phyloP scores from a whole-genome alignment of 2,113 vertebrate genomes.

The Thomomys bottae region DNA sequence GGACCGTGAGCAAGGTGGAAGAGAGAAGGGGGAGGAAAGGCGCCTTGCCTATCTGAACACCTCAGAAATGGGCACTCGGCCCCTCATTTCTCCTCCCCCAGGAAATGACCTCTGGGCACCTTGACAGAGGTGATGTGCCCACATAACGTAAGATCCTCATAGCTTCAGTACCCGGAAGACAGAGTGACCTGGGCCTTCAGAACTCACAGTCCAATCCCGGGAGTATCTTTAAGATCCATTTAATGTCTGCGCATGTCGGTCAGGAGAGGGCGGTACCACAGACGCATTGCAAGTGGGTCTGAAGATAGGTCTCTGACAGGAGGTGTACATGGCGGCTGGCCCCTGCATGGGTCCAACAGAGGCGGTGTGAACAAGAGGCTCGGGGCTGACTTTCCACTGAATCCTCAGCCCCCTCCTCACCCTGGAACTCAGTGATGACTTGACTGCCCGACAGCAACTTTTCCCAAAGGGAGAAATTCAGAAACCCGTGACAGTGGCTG shows the following conservation, averaged over 20 bases:
- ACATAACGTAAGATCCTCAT: too few species aligned
- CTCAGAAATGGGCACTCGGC: background rate
- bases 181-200: too few species aligned
- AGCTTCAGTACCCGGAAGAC: too few species aligned
- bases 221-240: background rate
- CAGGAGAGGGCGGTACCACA: background rate
- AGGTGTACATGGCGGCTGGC: background rate
- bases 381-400: background rate
- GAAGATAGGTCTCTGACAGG: background rate
- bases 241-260: too few species aligned
- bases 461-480: background rate
- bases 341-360: background rate
- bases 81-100: background rate
- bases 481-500: rapidly evolving
- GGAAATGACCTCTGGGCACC: background rate
- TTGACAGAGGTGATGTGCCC: background rate
- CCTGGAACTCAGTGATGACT: background rate
- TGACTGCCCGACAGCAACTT: background rate
- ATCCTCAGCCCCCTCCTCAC: background rate
- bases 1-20: background rate
- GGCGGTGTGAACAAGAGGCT: background rate
- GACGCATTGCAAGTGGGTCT: background rate
- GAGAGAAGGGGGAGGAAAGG: background rate
- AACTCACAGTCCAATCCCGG: rapidly evolving
- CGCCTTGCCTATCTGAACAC: rapidly evolving